Base-by-base conservation (phyloP, 2,888 invertebrate species). In the Cryptocephalus primarius region DNA sequence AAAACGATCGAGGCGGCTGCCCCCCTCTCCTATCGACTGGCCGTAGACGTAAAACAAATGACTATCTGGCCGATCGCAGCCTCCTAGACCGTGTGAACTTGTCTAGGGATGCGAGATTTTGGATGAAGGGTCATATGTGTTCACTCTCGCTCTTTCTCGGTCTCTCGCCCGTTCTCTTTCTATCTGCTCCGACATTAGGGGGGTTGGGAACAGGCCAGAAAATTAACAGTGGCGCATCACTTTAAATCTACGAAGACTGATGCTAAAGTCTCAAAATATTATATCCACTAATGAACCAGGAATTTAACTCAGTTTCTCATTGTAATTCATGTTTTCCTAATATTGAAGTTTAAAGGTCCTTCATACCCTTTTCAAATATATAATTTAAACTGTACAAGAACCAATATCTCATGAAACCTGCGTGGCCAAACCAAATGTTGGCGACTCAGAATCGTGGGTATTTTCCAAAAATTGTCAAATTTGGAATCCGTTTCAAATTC, bases 41-140 rank as follows among this genome's bases (percentile, higher is more conserved):
- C 40, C 45, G 40, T 47, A 51, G 50, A 48, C 49, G 50, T 52
- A 56, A 60, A 60, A 60, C 60, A 58, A 60, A 60, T 58, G 59
- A 59, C 57, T 55, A 58, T 57, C 56, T 60, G 60, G 60, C 53
- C 60, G 56, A 59, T 58, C 56, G 52, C 51, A 54, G 56, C 56
- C 58, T 56, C 55, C 53, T 52, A 60, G 57, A 61, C 59, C 60
- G 62, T 62, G 62, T 61, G 61, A 61, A 61, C 58, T 59, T 50
- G 58, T 59, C 60, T 59, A 60, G 62, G 60, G 62, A 60, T 57
- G 57, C 52, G 47, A 49, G 55, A 48, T 50, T 47, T 45, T 49
- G 52, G 44, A 47, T 52, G 44, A 47, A 46, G 54, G 56, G 51
- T 55, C 55, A 56, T 56, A 51, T 32, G 45, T 36, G 12, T 22